phyloP scores from a whole-genome alignment of 1,140 invertebrate genomes.

The Holotrichia oblita region DNA sequence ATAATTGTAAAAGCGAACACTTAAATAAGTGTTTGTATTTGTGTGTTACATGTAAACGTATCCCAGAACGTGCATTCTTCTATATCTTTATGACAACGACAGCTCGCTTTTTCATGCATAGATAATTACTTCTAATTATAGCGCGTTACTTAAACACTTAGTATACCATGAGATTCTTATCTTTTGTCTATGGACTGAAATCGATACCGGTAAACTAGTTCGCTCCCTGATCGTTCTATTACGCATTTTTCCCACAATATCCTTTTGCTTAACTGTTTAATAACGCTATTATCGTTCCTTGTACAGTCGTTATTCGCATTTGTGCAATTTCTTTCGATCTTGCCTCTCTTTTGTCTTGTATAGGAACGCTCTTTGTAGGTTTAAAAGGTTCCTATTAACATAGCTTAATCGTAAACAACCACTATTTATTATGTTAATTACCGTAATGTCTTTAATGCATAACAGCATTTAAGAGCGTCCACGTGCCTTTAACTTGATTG shows the following conservation, averaged over 20 bases:
- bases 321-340: conserved; percentile 22
- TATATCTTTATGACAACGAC: neutral
- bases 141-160: neutral
- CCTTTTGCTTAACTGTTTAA: conserved; percentile 1
- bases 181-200: neutral
- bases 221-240: conserved; percentile 14
- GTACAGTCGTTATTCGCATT: neutral
- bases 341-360: neutral
- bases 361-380: neutral
- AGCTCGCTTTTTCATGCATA: neutral
- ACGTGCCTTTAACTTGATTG: neutral
- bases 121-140: neutral
- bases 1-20: too few relatives aligned
- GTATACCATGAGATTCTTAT: neutral
- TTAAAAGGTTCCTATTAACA: conserved; percentile 30
- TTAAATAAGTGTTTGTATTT: neutral
- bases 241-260: conserved; percentile 25
- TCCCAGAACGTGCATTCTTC: neutral
- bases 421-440: conserved; percentile 21
- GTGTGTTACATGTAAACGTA: neutral
- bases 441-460: neutral
- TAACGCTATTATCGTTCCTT: conserved; percentile 14
- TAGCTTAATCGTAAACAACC: conserved; percentile 14
- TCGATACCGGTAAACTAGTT: conserved; percentile 11
- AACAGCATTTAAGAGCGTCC: neutral